Evolutionary conservation across 2,113 vertebrate genomes (phyloP).

Genomic region (Eleginops maclovinus): DNA sequence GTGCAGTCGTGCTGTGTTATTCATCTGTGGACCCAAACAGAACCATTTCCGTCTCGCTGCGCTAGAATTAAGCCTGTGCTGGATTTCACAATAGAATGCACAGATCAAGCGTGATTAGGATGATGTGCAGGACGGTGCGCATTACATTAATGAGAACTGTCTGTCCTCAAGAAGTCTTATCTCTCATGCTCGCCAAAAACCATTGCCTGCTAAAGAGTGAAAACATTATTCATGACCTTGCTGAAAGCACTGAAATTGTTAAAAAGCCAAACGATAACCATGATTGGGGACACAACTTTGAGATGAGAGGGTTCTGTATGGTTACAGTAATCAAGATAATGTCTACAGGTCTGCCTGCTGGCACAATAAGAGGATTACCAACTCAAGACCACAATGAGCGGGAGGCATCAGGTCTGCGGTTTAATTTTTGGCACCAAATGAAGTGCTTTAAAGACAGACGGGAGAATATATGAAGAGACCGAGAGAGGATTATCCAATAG

Average conservation of each 20-base stretch:
- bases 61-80: constrained; percentile 4
- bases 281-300: background rate
- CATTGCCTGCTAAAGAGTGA: background rate
- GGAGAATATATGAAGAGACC: background rate
- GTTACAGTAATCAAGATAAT: constrained; percentile 68
- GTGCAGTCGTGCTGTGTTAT: background rate
- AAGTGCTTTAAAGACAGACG: background rate
- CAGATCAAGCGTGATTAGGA: constrained; percentile 45
- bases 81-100: constrained; percentile 34
- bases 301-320: constrained; percentile 18
- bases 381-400: constrained; percentile 41
- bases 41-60: background rate
- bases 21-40: background rate
- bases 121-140: constrained; percentile 49
- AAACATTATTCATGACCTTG: constrained; percentile 4
- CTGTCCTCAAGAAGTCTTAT: constrained; percentile 15
- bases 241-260: constrained; percentile 15
- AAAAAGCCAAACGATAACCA: constrained; percentile 22
- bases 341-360: constrained; percentile 56
- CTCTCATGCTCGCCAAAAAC: background rate
- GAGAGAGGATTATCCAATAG: background rate
- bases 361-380: constrained; percentile 73
- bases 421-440: background rate
- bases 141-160: constrained; percentile 53
- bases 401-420: constrained; percentile 2